phyloP scores from a whole-genome alignment of 1,140 invertebrate species.

The Trachymyrmex septentrionalis region DNA sequence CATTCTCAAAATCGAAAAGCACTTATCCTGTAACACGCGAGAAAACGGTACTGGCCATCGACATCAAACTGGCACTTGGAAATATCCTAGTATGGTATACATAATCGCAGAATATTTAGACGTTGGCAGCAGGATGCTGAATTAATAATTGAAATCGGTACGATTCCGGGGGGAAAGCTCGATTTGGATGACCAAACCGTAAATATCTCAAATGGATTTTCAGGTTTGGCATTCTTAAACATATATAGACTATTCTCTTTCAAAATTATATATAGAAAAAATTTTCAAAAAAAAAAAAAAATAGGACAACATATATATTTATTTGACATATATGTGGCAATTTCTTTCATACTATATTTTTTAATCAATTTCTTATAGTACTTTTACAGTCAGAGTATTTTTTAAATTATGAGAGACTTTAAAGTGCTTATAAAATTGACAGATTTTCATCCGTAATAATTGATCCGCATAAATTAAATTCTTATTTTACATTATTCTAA shows the following conservation, averaged over 20 bases:
- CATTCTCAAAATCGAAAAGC: conserved; percentile 75
- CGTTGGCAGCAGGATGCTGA: not conserved
- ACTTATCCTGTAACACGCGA: conserved; percentile 50
- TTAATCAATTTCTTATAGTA: not conserved
- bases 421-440: not conserved
- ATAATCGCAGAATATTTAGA: conserved; percentile 11
- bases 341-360: not conserved
- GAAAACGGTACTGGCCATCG: conserved; percentile 50
- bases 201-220: not conserved
- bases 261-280: not conserved
- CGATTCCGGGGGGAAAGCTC: not conserved
- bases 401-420: not conserved
- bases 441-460: not conserved
- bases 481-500: not conserved
- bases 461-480: not conserved
- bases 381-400: not conserved
- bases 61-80: not conserved
- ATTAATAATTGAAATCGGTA: not conserved
- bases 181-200: not conserved
- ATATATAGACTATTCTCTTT: not conserved
- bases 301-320: not conserved
- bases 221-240: not conserved
- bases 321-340: not conserved
- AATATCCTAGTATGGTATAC: conserved; percentile 36
- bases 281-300: not conserved